Evolutionary conservation across 2,888 invertebrate species (phyloP).

Genomic region (Fissipunctia ypsillon): DNA sequence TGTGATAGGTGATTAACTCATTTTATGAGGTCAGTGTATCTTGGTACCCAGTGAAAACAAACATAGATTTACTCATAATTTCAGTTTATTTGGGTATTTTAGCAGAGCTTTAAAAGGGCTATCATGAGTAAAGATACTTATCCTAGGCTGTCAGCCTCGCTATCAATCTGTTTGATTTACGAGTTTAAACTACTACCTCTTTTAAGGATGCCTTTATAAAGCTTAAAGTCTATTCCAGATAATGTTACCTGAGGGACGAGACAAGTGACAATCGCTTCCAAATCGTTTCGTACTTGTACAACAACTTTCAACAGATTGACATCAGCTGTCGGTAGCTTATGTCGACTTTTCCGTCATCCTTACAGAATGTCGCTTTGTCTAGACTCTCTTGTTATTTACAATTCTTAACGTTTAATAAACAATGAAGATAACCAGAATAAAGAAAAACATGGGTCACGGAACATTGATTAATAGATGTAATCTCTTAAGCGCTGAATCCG

Average conservation of each 20-base stretch:
- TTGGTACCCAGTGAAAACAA: neutral
- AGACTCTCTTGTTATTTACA: neutral
- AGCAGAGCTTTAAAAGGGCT: neutral
- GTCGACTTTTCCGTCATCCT: too few relatives aligned
- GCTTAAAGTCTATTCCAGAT: neutral
- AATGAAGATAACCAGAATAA: conserved; percentile 16
- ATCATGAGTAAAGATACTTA: neutral
- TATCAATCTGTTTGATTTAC: neutral
- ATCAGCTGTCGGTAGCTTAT: too few relatives aligned
- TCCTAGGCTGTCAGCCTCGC: neutral
- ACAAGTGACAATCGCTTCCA: too few relatives aligned
- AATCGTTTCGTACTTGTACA: too few relatives aligned
- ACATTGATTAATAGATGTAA: conserved; percentile 50
- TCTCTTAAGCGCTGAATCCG: conserved; percentile 34
- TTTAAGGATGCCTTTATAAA: neutral
- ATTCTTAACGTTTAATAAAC: conserved; percentile 10
- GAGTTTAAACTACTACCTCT: neutral
- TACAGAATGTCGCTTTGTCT: neutral
- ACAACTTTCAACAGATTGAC: too few relatives aligned
- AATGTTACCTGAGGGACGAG: neutral
- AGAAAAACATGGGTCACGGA: conserved; percentile 42
- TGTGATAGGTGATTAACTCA: neutral
- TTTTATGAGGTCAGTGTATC: conserved; percentile 6
- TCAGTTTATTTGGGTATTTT: neutral
- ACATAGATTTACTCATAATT: neutral